Evolutionary conservation across 2,797 vertebrate species (phyloP).

Genomic region (Ctenochaetus hawaiiensis): DNA sequence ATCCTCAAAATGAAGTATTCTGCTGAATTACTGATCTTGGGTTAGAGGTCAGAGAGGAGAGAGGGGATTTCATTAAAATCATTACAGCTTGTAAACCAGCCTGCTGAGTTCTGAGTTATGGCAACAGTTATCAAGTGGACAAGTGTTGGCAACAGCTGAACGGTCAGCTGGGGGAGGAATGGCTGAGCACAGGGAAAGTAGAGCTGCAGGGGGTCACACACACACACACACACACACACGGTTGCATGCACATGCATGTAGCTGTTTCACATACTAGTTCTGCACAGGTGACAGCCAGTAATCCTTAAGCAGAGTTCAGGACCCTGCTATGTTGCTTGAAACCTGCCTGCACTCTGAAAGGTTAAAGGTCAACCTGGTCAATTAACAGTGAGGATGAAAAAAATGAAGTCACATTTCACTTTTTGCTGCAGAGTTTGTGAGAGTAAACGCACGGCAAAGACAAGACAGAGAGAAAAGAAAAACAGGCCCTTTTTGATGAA

Average conservation of each 20-base stretch:
- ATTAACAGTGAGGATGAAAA: conserved; percentile 26
- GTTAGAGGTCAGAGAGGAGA: conserved; percentile 1
- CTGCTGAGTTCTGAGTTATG: conserved; percentile 49
- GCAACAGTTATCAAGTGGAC: conserved; percentile 76
- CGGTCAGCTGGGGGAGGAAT: conserved; percentile 81
- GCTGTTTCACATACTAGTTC: conserved; percentile 44
- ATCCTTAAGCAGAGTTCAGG: conserved; percentile 54
- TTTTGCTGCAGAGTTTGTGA: conserved; percentile 15
- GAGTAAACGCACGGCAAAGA: neutral
- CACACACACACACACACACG: conserved; percentile 30
- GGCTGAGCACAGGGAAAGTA: conserved; percentile 84
- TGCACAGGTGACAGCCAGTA: conserved; percentile 68
- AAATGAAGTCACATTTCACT: neutral
- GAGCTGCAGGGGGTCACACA: conserved; percentile 62
- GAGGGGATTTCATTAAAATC: conserved; percentile 64
- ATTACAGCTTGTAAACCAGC: conserved; percentile 70
- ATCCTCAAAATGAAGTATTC: neutral
- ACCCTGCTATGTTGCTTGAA: conserved; percentile 24
- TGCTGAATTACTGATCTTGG: neutral
- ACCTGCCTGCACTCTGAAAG: conserved; percentile 10
- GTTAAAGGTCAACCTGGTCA: conserved; percentile 37
- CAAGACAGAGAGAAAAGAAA: neutral
- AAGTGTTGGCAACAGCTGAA: conserved; percentile 85
- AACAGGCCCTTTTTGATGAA: neutral
- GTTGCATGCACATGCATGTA: conserved; percentile 33